Conservation (phyloP, 2,888 invertebrate genomes). For the Thymelicus acteon region DNA sequence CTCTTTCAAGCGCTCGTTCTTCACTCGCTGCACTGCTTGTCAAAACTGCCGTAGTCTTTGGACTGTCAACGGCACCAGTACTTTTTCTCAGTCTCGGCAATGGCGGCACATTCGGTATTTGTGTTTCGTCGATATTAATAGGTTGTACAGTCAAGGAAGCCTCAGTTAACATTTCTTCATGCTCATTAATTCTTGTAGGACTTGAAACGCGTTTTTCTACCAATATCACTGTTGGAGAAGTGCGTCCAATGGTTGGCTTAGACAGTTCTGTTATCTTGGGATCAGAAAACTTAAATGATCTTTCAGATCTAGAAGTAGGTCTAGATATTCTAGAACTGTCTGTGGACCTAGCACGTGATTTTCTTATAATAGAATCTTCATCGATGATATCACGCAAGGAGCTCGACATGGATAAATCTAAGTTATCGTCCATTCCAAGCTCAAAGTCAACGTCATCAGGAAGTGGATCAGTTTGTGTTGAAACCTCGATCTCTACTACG, state of each 20-base stretch:
- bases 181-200: constrained; percentile 84
- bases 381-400: constrained; percentile 76
- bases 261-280: constrained; percentile 83
- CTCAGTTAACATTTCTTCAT: constrained; percentile 86
- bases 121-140: constrained; percentile 82
- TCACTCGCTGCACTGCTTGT: constrained; percentile 44
- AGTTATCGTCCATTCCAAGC: constrained; percentile 77
- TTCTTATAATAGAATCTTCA: constrained; percentile 82
- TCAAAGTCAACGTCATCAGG: constrained; percentile 91
- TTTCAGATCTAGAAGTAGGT: constrained; percentile 84
- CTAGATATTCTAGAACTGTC: constrained; percentile 77
- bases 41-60: constrained; percentile 34
- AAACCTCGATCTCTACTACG: constrained; percentile 88
- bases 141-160: constrained; percentile 88
- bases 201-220: constrained; percentile 86
- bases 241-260: constrained; percentile 82
- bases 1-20: constrained; percentile 66
- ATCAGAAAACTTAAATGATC: constrained; percentile 83
- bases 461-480: constrained; percentile 93
- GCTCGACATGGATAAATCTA: constrained; percentile 77
- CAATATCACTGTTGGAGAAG: constrained; percentile 86
- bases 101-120: constrained; percentile 75
- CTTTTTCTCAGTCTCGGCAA: constrained; percentile 67
- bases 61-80: constrained; percentile 50
- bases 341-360: constrained; percentile 76